Evolutionary conservation across 2,888 invertebrate species (phyloP).

Genomic region (Tipula vernalis): DNA sequence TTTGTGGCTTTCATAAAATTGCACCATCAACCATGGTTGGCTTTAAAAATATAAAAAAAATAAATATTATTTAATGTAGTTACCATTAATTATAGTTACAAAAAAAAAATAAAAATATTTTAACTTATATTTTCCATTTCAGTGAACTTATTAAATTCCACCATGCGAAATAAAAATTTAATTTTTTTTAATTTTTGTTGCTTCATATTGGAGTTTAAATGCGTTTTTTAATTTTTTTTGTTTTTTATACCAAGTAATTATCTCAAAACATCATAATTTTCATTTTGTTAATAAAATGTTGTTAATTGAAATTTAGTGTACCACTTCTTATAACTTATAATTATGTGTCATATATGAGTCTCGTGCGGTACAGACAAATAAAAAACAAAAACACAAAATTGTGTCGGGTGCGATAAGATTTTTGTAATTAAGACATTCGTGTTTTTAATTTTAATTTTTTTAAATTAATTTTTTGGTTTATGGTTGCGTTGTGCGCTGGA

Average conservation of each 20-base stretch:
- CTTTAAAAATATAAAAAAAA: not conserved
- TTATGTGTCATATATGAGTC: not conserved
- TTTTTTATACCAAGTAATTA: not conserved
- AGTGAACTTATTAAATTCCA: constrained; percentile 4
- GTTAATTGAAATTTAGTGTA: constrained; percentile 4
- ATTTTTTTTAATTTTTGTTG: not conserved
- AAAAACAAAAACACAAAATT: not conserved
- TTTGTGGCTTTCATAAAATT: not conserved
- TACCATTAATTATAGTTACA: not conserved
- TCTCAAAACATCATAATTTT: not conserved
- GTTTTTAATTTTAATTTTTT: no score
- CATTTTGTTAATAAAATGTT: not conserved
- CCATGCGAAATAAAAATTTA: not conserved
- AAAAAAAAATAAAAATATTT: not conserved
- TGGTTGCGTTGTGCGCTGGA: not conserved
- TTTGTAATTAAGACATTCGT: not conserved
- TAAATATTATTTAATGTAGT: not conserved
- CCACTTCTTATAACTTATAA: not conserved
- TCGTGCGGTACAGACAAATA: not conserved
- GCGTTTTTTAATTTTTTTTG: not conserved
- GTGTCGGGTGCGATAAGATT: not conserved
- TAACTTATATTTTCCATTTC: not conserved
- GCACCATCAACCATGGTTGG: not conserved
- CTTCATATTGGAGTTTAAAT: not conserved
- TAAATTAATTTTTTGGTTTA: not conserved